phyloP scores from a whole-genome alignment of 2,113 vertebrate genomes.

The Acinonyx jubatus region DNA sequence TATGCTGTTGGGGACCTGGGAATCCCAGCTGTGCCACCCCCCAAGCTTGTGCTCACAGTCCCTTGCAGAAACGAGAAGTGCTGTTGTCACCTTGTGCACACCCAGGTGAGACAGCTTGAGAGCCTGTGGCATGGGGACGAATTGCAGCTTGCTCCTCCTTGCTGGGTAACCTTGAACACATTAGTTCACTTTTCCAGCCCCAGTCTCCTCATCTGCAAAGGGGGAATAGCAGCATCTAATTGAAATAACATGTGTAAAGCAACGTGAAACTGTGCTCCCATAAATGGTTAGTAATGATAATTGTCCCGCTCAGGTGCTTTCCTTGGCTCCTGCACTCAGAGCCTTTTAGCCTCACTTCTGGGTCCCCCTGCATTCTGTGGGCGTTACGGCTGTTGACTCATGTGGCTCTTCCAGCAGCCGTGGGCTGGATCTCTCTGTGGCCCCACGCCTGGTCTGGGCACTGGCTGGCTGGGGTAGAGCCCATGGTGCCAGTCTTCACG shows the following conservation, averaged over 20 bases:
- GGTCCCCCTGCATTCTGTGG: neutral
- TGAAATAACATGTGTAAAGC: neutral
- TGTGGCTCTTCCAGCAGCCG: neutral
- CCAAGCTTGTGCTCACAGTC: fast-evolving
- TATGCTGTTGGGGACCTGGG: neutral
- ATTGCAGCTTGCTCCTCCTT: neutral
- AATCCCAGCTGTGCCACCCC: neutral
- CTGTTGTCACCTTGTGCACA: neutral
- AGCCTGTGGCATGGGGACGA: neutral
- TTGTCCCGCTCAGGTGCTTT: neutral
- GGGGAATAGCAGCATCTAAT: neutral
- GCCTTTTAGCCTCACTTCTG: neutral
- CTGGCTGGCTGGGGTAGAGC: neutral
- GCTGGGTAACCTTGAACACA: neutral
- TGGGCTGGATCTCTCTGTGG: neutral
- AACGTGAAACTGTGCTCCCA: neutral
- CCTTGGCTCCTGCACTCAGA: neutral
- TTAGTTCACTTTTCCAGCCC: neutral
- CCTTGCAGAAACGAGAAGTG: neutral
- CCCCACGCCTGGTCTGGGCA: neutral
- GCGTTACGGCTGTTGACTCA: neutral
- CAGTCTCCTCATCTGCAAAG: neutral
- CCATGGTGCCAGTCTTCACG: neutral
- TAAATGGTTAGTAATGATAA: neutral
- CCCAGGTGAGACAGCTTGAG: neutral